Evolutionary conservation across 2,113 vertebrate species (phyloP).

Genomic region (Cololabis saira): DNA sequence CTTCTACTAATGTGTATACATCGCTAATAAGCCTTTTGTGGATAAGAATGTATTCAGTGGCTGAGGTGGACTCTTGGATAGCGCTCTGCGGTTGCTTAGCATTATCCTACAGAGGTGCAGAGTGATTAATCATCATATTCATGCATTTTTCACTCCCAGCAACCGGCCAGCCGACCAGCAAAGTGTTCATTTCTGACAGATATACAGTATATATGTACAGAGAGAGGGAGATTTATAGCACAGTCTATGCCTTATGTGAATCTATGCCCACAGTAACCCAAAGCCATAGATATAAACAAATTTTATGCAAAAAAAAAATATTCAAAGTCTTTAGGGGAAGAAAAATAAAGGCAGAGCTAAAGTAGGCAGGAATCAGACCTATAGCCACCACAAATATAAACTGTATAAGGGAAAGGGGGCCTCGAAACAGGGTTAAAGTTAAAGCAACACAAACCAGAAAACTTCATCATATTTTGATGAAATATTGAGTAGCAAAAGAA

Average conservation of each 20-base stretch:
- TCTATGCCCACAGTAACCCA: conserved; percentile 20
- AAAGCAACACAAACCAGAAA: conserved; percentile 15
- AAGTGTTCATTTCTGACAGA: conserved; percentile 56
- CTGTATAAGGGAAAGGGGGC: neutral
- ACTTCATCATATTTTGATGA: conserved; percentile 33
- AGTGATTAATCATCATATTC: conserved; percentile 59
- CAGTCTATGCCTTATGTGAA: conserved; percentile 1
- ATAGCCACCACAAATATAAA: too few relatives aligned
- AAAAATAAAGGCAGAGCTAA: too few relatives aligned
- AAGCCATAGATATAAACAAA: conserved; percentile 16
- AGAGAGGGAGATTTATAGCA: conserved; percentile 35
- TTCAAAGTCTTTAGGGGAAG: neutral
- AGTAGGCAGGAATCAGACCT: too few relatives aligned
- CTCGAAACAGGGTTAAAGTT: conserved; percentile 22
- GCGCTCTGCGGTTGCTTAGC: conserved; percentile 59
- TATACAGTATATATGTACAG: conserved; percentile 21
- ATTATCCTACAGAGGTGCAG: conserved; percentile 45
- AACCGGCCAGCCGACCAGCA: conserved; percentile 62
- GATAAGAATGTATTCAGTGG: conserved; percentile 43
- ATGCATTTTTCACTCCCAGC: conserved; percentile 35
- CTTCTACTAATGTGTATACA: conserved; percentile 4
- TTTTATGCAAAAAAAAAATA: neutral
- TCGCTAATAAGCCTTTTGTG: conserved; percentile 3
- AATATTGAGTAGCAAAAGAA: conserved; percentile 31
- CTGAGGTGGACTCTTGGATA: conserved; percentile 6